Percentiles rank a stretch among this genome's conserved stretches.
Evolutionary conservation across 1,140 invertebrate species (phyloP).

Genomic region (Anoplophora glabripennis): DNA sequence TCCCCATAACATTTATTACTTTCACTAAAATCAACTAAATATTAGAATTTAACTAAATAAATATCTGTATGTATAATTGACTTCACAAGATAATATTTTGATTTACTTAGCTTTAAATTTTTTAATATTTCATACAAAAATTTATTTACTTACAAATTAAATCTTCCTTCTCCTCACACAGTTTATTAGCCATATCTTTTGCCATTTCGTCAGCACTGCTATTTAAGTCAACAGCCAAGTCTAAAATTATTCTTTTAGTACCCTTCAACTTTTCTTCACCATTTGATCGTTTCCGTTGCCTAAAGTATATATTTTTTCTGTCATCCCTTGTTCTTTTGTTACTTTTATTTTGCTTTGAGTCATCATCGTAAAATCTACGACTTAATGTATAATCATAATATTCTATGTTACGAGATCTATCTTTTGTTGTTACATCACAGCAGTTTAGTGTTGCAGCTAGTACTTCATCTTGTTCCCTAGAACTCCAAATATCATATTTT

Average conservation of each 20-base stretch:
- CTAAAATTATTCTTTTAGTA: conserved; percentile 52
- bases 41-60: conserved; percentile 16
- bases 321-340: conserved; percentile 61
- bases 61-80: not conserved
- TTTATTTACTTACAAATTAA: conserved; percentile 61
- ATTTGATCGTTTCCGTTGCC: conserved; percentile 50
- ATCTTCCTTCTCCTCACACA: conserved; percentile 67
- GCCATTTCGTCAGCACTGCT: conserved; percentile 60
- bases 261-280: conserved; percentile 46
- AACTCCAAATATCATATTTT: conserved; percentile 64
- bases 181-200: conserved; percentile 66
- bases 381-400: conserved; percentile 54
- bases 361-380: conserved; percentile 30
- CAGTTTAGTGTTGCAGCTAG: conserved; percentile 59
- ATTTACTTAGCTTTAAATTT: conserved; percentile 2
- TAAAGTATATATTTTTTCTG: conserved; percentile 58
- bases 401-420: conserved; percentile 58
- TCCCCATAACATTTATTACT: conserved; percentile 69
- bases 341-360: conserved; percentile 50
- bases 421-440: conserved; percentile 57
- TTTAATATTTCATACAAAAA: conserved; percentile 1
- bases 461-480: conserved; percentile 60
- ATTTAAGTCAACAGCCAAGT: conserved; percentile 53
- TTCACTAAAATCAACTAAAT: conserved; percentile 56
- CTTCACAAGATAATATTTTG: too few species aligned